phyloP scores from a whole-genome alignment of 2,888 invertebrate genomes.

The Rutpela maculata region DNA sequence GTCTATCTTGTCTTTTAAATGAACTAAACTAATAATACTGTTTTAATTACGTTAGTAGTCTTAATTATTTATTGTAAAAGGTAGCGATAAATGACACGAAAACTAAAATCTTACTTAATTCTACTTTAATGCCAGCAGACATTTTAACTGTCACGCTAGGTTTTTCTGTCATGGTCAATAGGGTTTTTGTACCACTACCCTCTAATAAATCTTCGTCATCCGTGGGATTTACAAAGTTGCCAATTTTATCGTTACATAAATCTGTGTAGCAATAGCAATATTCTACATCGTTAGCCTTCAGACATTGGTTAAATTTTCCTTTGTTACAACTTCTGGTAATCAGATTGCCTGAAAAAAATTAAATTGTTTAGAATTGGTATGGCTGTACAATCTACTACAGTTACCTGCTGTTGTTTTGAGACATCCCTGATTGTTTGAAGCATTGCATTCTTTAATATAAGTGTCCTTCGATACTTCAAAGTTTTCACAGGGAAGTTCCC shows the following conservation, averaged over 20 bases:
- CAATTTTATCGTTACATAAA: slow-evolving; percentile 46
- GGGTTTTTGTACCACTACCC: slow-evolving; percentile 50
- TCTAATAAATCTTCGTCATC: slow-evolving; percentile 54
- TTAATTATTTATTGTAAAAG: slow-evolving; percentile 34
- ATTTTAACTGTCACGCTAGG: slow-evolving; percentile 28
- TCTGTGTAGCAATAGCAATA: slow-evolving; percentile 52
- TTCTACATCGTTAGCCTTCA: slow-evolving; percentile 47
- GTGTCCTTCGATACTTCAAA: slow-evolving; percentile 46
- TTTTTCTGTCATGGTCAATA: slow-evolving; percentile 23
- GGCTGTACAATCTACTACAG: background rate
- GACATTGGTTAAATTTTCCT: slow-evolving; percentile 7
- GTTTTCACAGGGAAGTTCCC: slow-evolving; percentile 40
- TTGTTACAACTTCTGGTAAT: background rate
- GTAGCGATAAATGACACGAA: slow-evolving; percentile 14
- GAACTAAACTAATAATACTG: slow-evolving; percentile 34
- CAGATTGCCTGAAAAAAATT: background rate
- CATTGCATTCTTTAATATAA: slow-evolving; percentile 47
- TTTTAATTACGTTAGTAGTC: slow-evolving; percentile 4
- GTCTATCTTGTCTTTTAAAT: background rate
- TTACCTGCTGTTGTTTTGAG: slow-evolving; percentile 33
- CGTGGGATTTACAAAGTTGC: slow-evolving; percentile 39
- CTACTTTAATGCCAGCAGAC: slow-evolving; percentile 14
- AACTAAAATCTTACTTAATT: slow-evolving; percentile 12
- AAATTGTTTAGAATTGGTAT: background rate
- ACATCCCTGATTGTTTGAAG: slow-evolving; percentile 42